A percentile compares a stretch with the other conserved stretches of the same genome.
These are phyloP conservation scores for Bryconaethiops microstoma DNA, from an alignment of 2,797 vertebrate genomes.

Conservation along the genomic window DNA sequence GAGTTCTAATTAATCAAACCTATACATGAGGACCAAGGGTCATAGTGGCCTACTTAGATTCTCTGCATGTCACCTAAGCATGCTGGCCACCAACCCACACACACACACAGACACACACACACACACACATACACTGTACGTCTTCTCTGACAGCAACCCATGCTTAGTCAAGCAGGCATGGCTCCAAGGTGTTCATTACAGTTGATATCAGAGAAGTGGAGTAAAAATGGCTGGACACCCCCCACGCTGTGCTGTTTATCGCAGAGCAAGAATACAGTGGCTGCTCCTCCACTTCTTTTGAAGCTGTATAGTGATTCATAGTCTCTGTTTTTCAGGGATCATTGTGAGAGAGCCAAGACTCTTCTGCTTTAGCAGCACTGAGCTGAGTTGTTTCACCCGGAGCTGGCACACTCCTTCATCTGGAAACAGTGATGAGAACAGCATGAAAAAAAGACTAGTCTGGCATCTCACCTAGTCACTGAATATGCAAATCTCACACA, in stretches of 20 bases:
- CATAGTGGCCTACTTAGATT: constrained; percentile 63
- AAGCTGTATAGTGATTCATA: constrained; percentile 72
- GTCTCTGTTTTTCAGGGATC: constrained; percentile 65
- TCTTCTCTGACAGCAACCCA: constrained; percentile 57
- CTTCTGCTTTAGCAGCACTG: constrained; percentile 26
- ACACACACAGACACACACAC: constrained; percentile 40
- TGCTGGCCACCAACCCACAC: constrained; percentile 36
- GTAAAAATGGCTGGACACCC: constrained; percentile 74
- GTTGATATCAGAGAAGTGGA: constrained; percentile 74
- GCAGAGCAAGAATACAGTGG: constrained; percentile 68
- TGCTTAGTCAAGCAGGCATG: constrained; percentile 66
- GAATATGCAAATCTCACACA: constrained; percentile 30
- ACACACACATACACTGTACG: constrained; percentile 27
- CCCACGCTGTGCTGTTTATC: constrained; percentile 75
- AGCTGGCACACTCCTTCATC: constrained; percentile 56
- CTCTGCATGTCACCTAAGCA: constrained; percentile 66
- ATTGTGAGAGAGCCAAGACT: constrained; percentile 48
- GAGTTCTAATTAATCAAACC: constrained; percentile 70
- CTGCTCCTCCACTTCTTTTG: constrained; percentile 69
- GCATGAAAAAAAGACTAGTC: constrained; percentile 10
- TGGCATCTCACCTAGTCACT: constrained; percentile 22
- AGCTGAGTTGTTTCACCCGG: constrained; percentile 54
- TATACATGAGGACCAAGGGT: constrained; percentile 59
- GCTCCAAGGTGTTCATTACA: constrained; percentile 77
- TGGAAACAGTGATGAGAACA: constrained; percentile 36